Percentiles rank a stretch among this genome's conserved stretches.
Conservation (phyloP, 2,888 invertebrate genomes). For the Iphiclides podalirius region DNA sequence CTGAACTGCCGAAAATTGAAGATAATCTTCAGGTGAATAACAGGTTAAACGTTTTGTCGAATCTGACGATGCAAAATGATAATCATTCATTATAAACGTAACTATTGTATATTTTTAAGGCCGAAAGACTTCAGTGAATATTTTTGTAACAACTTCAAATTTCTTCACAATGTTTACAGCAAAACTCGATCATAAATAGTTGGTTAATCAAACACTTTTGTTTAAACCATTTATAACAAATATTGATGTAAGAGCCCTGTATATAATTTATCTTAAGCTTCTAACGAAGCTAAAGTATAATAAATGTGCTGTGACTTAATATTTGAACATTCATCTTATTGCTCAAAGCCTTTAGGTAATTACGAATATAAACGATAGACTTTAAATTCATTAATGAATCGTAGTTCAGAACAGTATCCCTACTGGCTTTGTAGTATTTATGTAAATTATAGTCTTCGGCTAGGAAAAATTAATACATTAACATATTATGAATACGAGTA, state of each 20-base stretch:
- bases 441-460: background rate
- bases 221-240: too few relatives aligned
- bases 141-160: conserved; percentile 58
- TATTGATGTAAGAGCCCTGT: conserved; percentile 50
- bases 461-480: background rate
- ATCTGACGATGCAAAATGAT: conserved; percentile 52
- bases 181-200: too few relatives aligned
- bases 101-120: conserved; percentile 73
- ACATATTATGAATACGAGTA: background rate
- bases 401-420: background rate
- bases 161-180: too few relatives aligned
- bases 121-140: conserved; percentile 71
- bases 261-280: conserved; percentile 55
- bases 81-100: conserved; percentile 71
- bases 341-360: conserved; percentile 53
- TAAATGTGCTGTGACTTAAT: conserved; percentile 67
- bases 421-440: conserved; percentile 1
- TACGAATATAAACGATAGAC: conserved; percentile 4
- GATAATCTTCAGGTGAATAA: conserved; percentile 60
- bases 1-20: conserved; percentile 54
- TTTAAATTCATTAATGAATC: background rate
- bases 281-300: conserved; percentile 48
- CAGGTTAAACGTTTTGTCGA: conserved; percentile 54
- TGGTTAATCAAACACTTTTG: too few relatives aligned
- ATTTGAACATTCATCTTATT: conserved; percentile 53